phyloP scores from a whole-genome alignment of 2,888 invertebrate genomes.

The Terebella lapidaria region DNA sequence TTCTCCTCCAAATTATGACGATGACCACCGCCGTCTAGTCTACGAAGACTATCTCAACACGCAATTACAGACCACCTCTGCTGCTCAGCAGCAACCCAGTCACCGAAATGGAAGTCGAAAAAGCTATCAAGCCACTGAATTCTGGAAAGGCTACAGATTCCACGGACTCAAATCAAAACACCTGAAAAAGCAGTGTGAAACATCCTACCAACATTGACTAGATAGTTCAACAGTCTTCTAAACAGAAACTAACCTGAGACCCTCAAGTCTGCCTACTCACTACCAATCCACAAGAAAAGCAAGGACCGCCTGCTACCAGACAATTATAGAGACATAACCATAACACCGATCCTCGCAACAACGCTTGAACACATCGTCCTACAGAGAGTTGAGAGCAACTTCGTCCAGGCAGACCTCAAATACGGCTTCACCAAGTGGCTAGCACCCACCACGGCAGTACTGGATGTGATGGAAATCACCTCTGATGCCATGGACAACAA shows the following conservation, averaged over 20 bases:
- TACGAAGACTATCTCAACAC: neutral
- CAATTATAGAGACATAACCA: neutral
- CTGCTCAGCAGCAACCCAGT: neutral
- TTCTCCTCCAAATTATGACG: neutral
- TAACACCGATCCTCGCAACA: neutral
- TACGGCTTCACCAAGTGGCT: neutral
- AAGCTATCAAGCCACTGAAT: neutral
- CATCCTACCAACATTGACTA: too few species aligned
- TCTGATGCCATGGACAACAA: neutral
- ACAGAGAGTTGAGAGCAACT: neutral
- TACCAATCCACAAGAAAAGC: neutral
- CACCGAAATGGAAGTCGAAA: neutral
- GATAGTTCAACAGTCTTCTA: too few species aligned
- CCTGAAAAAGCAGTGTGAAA: too few species aligned
- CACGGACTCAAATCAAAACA: neutral
- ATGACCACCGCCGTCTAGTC: neutral
- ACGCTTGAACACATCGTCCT: too few species aligned
- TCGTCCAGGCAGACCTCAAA: neutral
- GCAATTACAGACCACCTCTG: neutral
- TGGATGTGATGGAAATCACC: neutral
- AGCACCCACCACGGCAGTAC: neutral
- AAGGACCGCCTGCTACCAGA: neutral
- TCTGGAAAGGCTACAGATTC: neutral
- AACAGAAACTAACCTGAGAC: too few species aligned
- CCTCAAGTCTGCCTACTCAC: too few species aligned